phyloP scores from a whole-genome alignment of 2,888 invertebrate species.

The Hartigia nigra region DNA sequence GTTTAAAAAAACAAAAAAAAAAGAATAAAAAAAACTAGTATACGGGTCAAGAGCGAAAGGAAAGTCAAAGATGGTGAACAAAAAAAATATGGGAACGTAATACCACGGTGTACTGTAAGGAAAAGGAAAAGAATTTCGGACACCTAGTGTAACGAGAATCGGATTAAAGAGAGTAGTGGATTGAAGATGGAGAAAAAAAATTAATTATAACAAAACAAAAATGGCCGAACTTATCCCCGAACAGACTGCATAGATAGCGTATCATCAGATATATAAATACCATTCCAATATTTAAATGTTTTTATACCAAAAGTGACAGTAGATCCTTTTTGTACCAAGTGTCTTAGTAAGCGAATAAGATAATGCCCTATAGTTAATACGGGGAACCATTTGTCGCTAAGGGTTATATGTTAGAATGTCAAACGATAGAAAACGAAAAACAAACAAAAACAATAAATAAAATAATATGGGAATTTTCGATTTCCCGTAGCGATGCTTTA shows the following conservation, averaged over 20 bases:
- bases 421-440: not conserved
- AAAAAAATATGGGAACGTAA: not conserved
- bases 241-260: constrained; percentile 44
- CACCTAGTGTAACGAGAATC: not conserved
- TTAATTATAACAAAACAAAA: too few relatives aligned
- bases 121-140: not conserved
- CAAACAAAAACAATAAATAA: not conserved
- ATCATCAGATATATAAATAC: constrained; percentile 40
- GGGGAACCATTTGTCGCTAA: not conserved
- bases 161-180: not conserved
- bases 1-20: constrained; percentile 17
- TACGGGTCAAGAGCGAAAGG: not conserved
- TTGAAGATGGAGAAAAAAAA: constrained; percentile 17
- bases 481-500: not conserved
- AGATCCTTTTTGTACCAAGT: constrained; percentile 57
- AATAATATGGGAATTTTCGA: not conserved
- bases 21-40: too few relatives aligned
- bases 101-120: not conserved
- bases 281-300: constrained; percentile 60
- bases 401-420: constrained; percentile 13
- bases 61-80: not conserved
- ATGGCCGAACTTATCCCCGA: constrained; percentile 19
- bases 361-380: not conserved
- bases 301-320: constrained; percentile 58
- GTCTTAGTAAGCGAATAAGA: constrained; percentile 38